Base-by-base conservation (phyloP, 2,113 vertebrate genomes). In the Myotis davidii region DNA sequence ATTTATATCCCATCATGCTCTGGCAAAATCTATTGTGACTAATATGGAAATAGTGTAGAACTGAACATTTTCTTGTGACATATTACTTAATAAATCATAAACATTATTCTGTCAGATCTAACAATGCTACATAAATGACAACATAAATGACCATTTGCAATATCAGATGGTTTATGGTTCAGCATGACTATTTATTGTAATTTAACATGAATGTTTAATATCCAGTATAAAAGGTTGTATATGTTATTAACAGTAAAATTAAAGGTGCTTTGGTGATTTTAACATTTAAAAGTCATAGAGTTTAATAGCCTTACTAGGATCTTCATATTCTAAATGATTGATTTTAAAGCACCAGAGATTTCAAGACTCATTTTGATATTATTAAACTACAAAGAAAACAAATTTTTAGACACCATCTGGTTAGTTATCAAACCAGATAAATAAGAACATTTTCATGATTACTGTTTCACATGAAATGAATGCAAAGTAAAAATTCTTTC, bases 31-130 rank as follows among this genome's bases (percentile, higher is more conserved):
- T 42, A 85, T 85, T 96, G 65, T 72, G 91, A 52, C 88, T 94
- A 77, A 82, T 94, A 90, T 74, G 23, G 92, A 93, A 90, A 90
- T 87, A 84, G 13, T 82, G 42, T 52, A 20, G 39, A 96, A 82
- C 18, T 94, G 82, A 88, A 88, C 72, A 52, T 82, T 93, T 94
- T 81, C 76, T 72, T 94, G 37, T 96, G 92, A 94, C 20, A 86
- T 92, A 97, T 88, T 92, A 82, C 87, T 96, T 97, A 97, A 96
- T 96, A 97, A 95, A 97, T 97, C 95, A 94, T 81, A 88, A 95
- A 50, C 17, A 85, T 93, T 94, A 94, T 85, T 52, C 76, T 93
- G 77, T 95, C 87, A 81, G 45, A 87, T 88, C 72, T 88, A 82
- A 92, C 76, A 90, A 34, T 84, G 67, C 54, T 67, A 85, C 45